phyloP scores from a whole-genome alignment of 2,113 vertebrate species.

The Lota lota region DNA sequence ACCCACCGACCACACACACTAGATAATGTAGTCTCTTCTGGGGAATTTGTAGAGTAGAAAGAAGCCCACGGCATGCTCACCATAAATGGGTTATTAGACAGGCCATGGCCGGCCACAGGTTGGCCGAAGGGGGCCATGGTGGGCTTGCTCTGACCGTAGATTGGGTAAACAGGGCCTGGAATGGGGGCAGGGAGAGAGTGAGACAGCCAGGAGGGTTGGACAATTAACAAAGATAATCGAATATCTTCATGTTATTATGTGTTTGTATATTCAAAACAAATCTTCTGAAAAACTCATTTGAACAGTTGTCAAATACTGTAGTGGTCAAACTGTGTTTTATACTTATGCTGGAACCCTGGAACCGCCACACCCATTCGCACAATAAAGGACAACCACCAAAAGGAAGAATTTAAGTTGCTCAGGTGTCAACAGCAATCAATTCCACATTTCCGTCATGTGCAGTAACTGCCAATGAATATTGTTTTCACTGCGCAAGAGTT shows the following conservation, averaged over 20 bases:
- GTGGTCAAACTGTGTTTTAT: not conserved
- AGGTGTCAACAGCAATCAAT: constrained; percentile 40
- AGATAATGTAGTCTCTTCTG: no score
- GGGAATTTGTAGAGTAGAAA: no score
- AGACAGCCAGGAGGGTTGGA: not conserved
- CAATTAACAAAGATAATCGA: constrained; percentile 6
- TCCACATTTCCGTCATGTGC: constrained; percentile 41
- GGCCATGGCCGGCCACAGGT: constrained; percentile 80
- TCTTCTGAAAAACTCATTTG: no score
- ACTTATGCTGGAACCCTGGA: not conserved
- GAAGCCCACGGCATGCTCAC: constrained; percentile 61
- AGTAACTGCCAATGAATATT: constrained; percentile 35
- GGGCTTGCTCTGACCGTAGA: constrained; percentile 90
- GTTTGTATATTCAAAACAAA: no score
- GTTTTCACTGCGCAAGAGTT: not conserved
- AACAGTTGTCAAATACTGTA: no score
- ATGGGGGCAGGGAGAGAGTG: constrained; percentile 9
- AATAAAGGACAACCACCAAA: no score
- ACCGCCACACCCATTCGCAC: no score
- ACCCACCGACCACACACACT: no score
- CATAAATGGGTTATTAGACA: constrained; percentile 97
- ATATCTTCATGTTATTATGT: not conserved
- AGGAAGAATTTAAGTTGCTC: no score
- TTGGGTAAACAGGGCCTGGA: constrained; percentile 87
- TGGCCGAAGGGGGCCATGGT: constrained; percentile 88